Conservation (phyloP, 2,888 invertebrate species). For the Chouioia cunea region DNA sequence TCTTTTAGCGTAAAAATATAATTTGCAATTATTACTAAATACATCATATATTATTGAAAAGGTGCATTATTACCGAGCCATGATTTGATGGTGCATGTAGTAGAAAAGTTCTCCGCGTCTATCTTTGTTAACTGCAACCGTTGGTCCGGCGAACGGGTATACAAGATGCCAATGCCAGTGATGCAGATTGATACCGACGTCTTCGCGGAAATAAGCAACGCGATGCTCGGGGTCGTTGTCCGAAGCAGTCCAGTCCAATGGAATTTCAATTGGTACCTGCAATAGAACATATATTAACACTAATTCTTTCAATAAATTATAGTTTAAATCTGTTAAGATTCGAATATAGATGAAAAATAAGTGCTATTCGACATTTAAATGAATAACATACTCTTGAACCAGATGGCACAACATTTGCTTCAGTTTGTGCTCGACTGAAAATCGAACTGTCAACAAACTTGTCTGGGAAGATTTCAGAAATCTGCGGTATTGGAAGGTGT, state of each 20-base stretch:
- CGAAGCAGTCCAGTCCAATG: conserved; percentile 81
- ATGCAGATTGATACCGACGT: conserved; percentile 85
- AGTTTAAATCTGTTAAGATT: too few species aligned
- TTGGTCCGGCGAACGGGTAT: conserved; percentile 80
- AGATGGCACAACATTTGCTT: conserved; percentile 74
- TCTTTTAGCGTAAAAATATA: too few species aligned
- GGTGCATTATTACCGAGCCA: conserved; percentile 71
- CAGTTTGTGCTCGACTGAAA: conserved; percentile 78
- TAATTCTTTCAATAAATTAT: neutral
- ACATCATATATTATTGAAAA: too few species aligned
- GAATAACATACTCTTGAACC: conserved; percentile 73
- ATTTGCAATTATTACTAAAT: too few species aligned
- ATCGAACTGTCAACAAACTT: conserved; percentile 84
- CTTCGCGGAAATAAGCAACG: conserved; percentile 87
- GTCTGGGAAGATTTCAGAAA: conserved; percentile 84
- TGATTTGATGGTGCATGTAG: conserved; percentile 82
- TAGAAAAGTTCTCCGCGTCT: conserved; percentile 85
- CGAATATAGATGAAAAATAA: neutral
- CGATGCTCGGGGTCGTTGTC: conserved; percentile 82
- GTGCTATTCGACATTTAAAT: neutral
- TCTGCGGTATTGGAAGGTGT: conserved; percentile 78
- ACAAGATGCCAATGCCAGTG: conserved; percentile 95
- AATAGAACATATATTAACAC: conserved; percentile 8
- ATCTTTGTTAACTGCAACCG: conserved; percentile 79
- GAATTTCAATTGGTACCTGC: conserved; percentile 78